Percentiles rank a stretch among this genome's conserved stretches.
These are phyloP conservation scores for Phalacrocorax pelagicus DNA, from an alignment of 2,113 vertebrate species.

Conservation along the genomic window DNA sequence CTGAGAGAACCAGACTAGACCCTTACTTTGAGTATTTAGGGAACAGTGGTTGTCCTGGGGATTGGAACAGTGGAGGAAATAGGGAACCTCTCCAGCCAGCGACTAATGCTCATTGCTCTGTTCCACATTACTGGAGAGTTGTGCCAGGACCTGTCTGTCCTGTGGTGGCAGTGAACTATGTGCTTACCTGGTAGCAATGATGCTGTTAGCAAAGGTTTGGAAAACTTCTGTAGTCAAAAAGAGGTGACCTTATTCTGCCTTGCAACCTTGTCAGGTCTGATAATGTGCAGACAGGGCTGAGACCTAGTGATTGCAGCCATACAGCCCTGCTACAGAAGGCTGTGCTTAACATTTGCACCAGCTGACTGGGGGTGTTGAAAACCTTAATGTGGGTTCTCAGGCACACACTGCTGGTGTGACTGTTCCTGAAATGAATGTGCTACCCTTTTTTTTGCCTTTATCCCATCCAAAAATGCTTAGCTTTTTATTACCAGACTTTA, in stretches of 20 bases:
- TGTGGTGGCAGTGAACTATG: not conserved
- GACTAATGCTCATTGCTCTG: not conserved
- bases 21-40: not conserved
- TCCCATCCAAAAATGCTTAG: constrained; percentile 24
- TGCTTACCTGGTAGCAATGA: not conserved
- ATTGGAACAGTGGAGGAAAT: not conserved
- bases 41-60: not conserved
- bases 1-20: not conserved
- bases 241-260: not conserved
- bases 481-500: constrained; percentile 55
- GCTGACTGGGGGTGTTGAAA: not conserved
- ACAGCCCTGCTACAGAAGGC: not conserved
- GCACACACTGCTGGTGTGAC: not conserved
- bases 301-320: not conserved
- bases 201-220: not conserved
- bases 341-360: not conserved
- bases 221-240: not conserved
- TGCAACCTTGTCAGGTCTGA: not conserved
- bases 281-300: not conserved
- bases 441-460: not conserved
- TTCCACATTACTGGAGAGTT: not conserved
- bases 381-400: not conserved
- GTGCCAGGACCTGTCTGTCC: not conserved
- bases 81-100: not conserved
- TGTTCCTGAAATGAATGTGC: not conserved